phyloP scores from a whole-genome alignment of 2,113 vertebrate species.

The Micronycteris hirsuta region DNA sequence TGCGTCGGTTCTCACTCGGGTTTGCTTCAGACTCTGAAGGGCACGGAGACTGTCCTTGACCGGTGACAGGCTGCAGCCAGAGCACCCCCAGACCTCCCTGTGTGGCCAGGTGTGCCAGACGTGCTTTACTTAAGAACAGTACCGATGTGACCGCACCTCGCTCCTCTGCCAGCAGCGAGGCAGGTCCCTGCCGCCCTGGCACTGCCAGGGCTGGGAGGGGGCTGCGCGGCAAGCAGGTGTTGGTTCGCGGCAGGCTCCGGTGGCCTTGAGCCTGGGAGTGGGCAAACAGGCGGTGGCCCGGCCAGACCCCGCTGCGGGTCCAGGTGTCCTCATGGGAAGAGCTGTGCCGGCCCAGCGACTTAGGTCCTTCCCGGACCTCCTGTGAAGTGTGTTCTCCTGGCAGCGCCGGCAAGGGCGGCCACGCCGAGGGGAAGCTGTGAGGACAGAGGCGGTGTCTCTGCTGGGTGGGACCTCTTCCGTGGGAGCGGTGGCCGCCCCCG shows the following conservation, averaged over 20 bases:
- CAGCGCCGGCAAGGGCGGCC: accelerated
- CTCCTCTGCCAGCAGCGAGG: not conserved
- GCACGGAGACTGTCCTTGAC: not conserved
- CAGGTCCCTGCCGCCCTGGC: accelerated
- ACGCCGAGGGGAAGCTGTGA: accelerated
- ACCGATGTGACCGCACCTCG: not conserved
- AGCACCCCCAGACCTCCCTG: too few relatives aligned
- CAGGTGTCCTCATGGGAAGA: accelerated
- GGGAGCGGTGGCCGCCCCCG: accelerated
- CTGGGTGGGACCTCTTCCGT: accelerated
- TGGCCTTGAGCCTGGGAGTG: accelerated
- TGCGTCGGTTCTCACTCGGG: too few relatives aligned
- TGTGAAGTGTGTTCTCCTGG: accelerated
- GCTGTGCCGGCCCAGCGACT: accelerated
- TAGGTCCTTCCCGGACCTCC: not conserved
- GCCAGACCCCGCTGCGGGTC: accelerated
- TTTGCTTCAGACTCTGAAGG: not conserved
- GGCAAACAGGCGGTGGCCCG: accelerated
- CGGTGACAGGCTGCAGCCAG: accelerated
- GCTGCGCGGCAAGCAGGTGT: accelerated
- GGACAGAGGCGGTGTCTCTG: accelerated
- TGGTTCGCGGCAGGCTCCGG: accelerated
- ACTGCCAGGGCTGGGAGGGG: accelerated
- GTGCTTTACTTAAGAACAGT: not conserved
- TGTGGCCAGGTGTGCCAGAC: not conserved